phyloP scores from a whole-genome alignment of 2,797 vertebrate genomes.

The Esox lucius region DNA sequence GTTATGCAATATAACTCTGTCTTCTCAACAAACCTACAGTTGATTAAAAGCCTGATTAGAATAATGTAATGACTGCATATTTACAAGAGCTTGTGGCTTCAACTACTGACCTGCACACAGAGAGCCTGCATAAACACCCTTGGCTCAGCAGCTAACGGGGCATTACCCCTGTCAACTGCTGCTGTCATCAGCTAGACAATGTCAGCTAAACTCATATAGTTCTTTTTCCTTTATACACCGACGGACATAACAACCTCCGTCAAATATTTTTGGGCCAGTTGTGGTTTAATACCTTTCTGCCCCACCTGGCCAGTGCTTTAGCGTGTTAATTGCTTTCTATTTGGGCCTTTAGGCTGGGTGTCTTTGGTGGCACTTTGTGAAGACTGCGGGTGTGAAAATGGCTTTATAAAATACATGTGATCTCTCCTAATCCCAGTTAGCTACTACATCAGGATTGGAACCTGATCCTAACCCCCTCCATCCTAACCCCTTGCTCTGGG shows the following conservation, averaged over 20 bases:
- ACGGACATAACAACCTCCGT: background rate
- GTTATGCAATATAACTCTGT: too few relatives aligned
- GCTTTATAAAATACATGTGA: too few relatives aligned
- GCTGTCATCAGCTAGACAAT: background rate
- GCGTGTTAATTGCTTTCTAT: background rate
- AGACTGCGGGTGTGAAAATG: too few relatives aligned
- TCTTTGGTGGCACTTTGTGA: too few relatives aligned
- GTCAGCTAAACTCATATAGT: background rate
- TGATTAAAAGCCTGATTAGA: too few relatives aligned
- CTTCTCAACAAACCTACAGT: too few relatives aligned
- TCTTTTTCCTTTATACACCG: background rate
- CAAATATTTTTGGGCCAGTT: background rate
- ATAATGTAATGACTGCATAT: too few relatives aligned
- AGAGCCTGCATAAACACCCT: background rate
- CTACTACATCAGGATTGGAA: conserved; percentile 38
- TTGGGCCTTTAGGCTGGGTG: background rate
- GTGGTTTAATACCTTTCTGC: background rate
- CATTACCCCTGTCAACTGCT: background rate
- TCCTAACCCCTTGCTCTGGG: conserved; percentile 42
- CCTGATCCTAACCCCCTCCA: conserved; percentile 45
- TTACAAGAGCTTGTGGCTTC: too few relatives aligned
- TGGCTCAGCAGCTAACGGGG: background rate
- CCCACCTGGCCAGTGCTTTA: background rate
- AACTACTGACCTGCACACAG: background rate
- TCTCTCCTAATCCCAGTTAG: conserved; percentile 38